phyloP scores from a whole-genome alignment of 2,797 vertebrate species.

The Melanotaenia maccullochi region DNA sequence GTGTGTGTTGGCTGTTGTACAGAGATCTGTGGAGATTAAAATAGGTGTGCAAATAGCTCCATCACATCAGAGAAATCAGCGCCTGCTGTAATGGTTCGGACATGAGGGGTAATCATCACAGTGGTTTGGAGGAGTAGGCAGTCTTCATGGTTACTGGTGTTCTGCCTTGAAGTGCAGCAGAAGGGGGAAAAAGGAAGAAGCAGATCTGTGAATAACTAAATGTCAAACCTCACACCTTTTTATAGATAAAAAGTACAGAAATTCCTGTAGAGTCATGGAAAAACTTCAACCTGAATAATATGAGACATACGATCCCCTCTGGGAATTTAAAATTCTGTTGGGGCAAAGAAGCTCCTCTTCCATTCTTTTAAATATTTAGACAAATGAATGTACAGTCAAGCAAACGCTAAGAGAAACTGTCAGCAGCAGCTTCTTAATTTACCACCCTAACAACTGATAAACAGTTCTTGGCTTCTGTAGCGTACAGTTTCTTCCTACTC shows the following conservation, averaged over 20 bases:
- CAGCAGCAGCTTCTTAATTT: slow-evolving; percentile 22
- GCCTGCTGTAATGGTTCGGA: slow-evolving; percentile 5
- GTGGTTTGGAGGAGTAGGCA: neutral
- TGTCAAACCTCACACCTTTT: slow-evolving; percentile 41
- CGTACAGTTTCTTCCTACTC: slow-evolving; percentile 17
- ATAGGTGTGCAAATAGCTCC: slow-evolving; percentile 41
- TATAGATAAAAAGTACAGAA: slow-evolving; percentile 16
- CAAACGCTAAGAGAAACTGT: slow-evolving; percentile 5
- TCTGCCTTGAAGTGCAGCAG: slow-evolving; percentile 9
- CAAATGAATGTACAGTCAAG: slow-evolving; percentile 4
- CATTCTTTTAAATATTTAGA: slow-evolving; percentile 31
- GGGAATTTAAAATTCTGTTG: slow-evolving; percentile 18
- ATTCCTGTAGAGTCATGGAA: neutral
- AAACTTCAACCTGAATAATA: neutral
- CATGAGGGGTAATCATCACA: neutral
- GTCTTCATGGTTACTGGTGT: slow-evolving; percentile 18
- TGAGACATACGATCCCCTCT: neutral
- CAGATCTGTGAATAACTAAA: slow-evolving; percentile 27
- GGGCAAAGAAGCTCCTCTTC: slow-evolving; percentile 11
- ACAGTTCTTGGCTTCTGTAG: slow-evolving; percentile 4
- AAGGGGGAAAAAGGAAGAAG: neutral
- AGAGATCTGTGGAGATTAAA: slow-evolving; percentile 20
- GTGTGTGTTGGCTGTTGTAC: slow-evolving; percentile 9
- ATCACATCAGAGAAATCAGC: slow-evolving; percentile 18
- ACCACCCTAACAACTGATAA: neutral